Base-by-base conservation (phyloP, 2,797 vertebrate genomes). In the Lacerta agilis region DNA sequence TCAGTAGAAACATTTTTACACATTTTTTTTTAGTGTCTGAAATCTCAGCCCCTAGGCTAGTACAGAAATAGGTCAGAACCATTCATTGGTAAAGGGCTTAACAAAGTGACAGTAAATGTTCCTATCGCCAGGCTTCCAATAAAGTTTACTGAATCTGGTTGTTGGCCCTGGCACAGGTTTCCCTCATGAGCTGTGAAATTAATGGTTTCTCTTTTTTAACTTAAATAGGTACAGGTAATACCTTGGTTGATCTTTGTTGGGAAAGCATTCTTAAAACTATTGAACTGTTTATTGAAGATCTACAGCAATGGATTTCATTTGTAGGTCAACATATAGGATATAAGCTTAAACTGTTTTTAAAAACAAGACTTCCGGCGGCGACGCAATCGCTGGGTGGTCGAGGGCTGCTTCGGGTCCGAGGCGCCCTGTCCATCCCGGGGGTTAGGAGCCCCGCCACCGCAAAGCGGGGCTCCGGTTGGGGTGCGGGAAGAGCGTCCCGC, bases 1-100 rank as follows among this genome's bases (percentile, higher is more conserved):
- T 90, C 89, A 82, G 29, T 79, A 83, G 86, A 92, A 93, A 93
- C 93, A 91, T 93, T 95, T 91, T 87, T 78, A 41, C 79, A 83
- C 87, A 91, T 89, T 95, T 94, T 84, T 84, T 90, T 88, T 94
- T 94, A 94, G 86, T 64, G 8, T 0, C 87, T 92, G 89, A 78
- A 93, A 87, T 91, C 85, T 89, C 88, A 94, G 89, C 89, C 89
- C 87, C 83, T 89, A 82, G 91, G 89, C 88, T 93, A 41, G 80
- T 69, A 93, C 45, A 1, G 25, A 90, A 87, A 91, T 86, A 75
- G 90, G 83, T 88, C 41, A 45, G 75, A 83, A 88, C 86, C 69
- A 86, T 91, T 86, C 88, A 58, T 55, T 85, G 89, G 72, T 91
- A 87, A 91, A 92, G 91, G 87, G 66, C 76, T 88, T 92, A 90